Evolutionary conservation across 2,888 invertebrate genomes (phyloP), one percentile per base, ranked within the genome.

Genomic region (Parapristionchus giblindavisi): DNA sequence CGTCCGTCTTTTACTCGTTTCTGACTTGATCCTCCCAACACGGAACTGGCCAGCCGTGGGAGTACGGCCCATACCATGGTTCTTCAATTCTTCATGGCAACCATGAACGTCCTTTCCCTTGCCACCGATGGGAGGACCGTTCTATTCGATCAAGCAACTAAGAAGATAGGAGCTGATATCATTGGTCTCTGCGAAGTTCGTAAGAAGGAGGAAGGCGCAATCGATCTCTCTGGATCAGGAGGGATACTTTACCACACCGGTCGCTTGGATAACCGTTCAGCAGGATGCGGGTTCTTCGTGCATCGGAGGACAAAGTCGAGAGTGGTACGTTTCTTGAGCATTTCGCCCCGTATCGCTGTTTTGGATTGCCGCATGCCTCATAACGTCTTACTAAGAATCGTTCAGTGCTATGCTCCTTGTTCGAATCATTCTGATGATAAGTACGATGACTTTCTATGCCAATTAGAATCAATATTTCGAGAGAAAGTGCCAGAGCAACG

Each of bases 231-330:
- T 6, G 29, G 29, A 27, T 56, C 56, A 11, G 6, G 17, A 21
- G 56, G 56, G 5, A 27, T n/a, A 17, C 17, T 56, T 14, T 56
- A 56, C 17, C 56, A 56, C 56, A 56, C 56, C 29, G 17, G 29
- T 6, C 3, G 56, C 3, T 27, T 56, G 27, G 56, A 56, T 32
- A 56, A 56, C 32, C 56, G 56, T 4, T 56, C 56, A 4, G 56
- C 56, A 8, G 56, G 56, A 27, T 56, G 56, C 56, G 56, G 56
- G 56, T 56, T 56, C 56, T 56, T 27, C 29, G 56, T 56, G 24
- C 56, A 27, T 17, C 3, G 56, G 56, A 56, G 56, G 29, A 56
- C 32, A 32, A 56, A 56, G 56, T 27, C 17, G 3, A 8, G 56
- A 56, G 27, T 17, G 17, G 5, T 56, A 11, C 56, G 29, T 8